Conservation (phyloP, 2,888 invertebrate genomes). For the Sesia bembeciformis region DNA sequence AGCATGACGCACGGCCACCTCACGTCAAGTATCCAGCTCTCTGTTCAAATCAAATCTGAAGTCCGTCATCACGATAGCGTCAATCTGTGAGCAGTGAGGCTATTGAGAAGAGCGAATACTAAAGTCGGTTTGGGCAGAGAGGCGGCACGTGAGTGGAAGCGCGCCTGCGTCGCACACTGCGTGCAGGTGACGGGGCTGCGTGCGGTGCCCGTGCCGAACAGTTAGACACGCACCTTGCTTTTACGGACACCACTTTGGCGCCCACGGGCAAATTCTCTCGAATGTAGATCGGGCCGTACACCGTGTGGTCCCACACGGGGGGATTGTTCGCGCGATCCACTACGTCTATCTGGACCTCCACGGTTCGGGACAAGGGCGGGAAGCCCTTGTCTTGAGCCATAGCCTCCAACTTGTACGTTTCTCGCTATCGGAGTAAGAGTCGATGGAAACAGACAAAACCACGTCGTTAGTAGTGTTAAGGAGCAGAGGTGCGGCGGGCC, state of each 20-base stretch:
- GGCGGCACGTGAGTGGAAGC: conserved; percentile 20
- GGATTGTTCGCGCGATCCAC: conserved; percentile 98
- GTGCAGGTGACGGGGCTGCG: conserved; percentile 75
- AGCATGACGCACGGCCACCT: conserved; percentile 45
- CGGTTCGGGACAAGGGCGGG: conserved; percentile 95
- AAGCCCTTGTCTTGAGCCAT: conserved; percentile 98
- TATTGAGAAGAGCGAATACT: background rate
- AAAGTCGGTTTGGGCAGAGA: conserved; percentile 4
- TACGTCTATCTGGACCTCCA: conserved; percentile 98
- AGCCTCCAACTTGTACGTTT: conserved; percentile 98
- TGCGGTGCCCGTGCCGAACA: conserved; percentile 76
- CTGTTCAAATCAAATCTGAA: background rate
- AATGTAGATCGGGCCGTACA: conserved; percentile 97
- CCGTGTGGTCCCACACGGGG: conserved; percentile 96
- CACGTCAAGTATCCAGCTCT: conserved; percentile 23
- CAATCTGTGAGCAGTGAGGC: background rate
- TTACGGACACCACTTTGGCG: conserved; percentile 97
- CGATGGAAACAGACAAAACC: conserved; percentile 80
- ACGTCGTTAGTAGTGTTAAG: conserved; percentile 79
- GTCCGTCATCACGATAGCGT: background rate
- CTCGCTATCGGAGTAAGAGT: conserved; percentile 85
- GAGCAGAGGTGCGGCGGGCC: conserved; percentile 67
- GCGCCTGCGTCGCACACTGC: conserved; percentile 44
- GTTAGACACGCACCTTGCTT: conserved; percentile 94
- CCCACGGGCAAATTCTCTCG: conserved; percentile 98